Conservation (phyloP, 92 coral and sea anemone species). For the Palythoa heliodiscus region DNA sequence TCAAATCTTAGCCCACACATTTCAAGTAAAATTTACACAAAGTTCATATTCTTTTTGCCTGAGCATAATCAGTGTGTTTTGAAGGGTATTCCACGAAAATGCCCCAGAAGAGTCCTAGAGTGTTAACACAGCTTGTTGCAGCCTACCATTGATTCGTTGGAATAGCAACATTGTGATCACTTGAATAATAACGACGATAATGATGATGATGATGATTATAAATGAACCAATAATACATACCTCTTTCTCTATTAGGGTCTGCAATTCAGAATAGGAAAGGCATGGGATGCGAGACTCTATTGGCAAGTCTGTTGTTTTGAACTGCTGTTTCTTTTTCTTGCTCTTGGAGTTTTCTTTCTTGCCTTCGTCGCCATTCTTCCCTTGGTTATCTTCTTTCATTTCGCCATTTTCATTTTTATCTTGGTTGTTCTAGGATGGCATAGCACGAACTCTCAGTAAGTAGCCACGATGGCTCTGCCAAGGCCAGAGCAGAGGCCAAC, state of each 20-base stretch:
- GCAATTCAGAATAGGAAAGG: constrained; percentile 61
- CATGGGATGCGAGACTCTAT: constrained; percentile 71
- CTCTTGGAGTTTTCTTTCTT: constrained; percentile 72
- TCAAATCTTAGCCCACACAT: no score
- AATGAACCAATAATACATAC: constrained; percentile 35
- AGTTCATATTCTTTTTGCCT: no score
- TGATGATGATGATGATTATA: not conserved
- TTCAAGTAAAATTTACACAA: no score
- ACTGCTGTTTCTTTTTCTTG: constrained; percentile 90
- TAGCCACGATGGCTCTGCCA: not conserved
- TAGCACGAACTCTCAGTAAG: not conserved
- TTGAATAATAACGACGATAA: not conserved
- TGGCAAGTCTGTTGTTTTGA: constrained; percentile 80
- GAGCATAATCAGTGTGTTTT: no score
- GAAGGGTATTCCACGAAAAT: no score
- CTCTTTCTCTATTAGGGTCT: constrained; percentile 81
- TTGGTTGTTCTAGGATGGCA: constrained; percentile 30
- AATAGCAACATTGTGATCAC: no score
- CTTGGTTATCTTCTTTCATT: constrained; percentile 54
- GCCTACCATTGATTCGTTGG: no score
- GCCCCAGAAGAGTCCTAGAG: no score
- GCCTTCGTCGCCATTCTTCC: constrained; percentile 11
- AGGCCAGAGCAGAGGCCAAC: no score
- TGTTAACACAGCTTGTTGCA: no score
- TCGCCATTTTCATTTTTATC: constrained; percentile 48